phyloP scores from a whole-genome alignment of 2,888 invertebrate species.

The Loripinus fragilis region DNA sequence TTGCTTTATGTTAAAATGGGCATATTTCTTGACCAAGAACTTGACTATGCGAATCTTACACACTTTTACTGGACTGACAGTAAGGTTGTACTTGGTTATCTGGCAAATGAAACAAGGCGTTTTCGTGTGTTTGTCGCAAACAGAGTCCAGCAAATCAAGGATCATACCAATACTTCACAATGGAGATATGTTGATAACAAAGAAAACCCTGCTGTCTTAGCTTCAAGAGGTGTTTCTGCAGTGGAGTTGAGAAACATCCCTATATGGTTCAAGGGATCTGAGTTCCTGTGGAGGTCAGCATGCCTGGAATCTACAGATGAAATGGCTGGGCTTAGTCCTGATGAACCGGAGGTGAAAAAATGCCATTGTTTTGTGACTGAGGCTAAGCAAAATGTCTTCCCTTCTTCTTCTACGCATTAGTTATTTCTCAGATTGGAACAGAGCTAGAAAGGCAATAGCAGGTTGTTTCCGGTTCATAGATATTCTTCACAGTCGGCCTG shows the following conservation, averaged over 20 bases:
- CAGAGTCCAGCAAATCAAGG: conserved; percentile 35
- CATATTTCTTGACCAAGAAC: conserved; percentile 1
- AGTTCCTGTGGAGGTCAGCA: conserved; percentile 26
- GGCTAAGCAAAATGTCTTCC: not conserved
- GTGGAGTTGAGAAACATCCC: conserved; percentile 21
- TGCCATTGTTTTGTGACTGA: conserved; percentile 15
- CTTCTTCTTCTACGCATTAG: conserved; percentile 27
- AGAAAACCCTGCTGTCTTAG: conserved; percentile 59
- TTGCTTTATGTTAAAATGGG: conserved; percentile 20
- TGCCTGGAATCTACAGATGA: not conserved
- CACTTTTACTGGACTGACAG: conserved; percentile 51
- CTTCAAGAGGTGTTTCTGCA: conserved; percentile 44
- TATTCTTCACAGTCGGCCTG: not conserved
- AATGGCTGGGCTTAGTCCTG: not conserved
- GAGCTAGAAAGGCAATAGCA: conserved; percentile 29
- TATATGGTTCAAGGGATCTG: conserved; percentile 34
- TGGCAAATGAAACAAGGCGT: conserved; percentile 33
- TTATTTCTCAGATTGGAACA: conserved; percentile 34
- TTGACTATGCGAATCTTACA: conserved; percentile 19
- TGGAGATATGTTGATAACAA: conserved; percentile 38
- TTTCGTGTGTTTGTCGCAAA: conserved; percentile 50
- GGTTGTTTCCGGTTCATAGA: conserved; percentile 36
- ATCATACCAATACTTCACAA: conserved; percentile 28
- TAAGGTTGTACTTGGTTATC: conserved; percentile 41
- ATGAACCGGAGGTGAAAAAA: conserved; percentile 40